phyloP scores from a whole-genome alignment of 2,888 invertebrate genomes.

The Hymenopus coronatus region DNA sequence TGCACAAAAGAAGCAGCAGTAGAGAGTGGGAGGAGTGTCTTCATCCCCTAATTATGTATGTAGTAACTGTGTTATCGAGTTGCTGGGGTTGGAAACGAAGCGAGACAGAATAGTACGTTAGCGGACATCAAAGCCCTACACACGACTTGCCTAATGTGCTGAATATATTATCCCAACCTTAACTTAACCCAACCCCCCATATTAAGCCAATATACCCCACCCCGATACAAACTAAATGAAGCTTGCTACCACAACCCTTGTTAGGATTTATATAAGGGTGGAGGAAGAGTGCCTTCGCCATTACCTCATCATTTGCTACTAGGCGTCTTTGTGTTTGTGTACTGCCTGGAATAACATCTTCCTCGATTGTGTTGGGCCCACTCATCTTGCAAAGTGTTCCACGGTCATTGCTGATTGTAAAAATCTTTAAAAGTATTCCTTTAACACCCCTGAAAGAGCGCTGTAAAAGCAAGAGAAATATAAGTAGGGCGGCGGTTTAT shows the following conservation, averaged over 20 bases:
- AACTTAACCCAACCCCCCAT: constrained; percentile 15
- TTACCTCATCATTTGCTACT: not conserved
- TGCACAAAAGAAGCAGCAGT: not conserved
- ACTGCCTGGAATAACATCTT: not conserved
- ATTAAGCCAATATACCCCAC: constrained; percentile 19
- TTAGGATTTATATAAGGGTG: not conserved
- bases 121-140: constrained; percentile 21
- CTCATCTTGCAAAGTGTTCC: not conserved
- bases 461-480: no score
- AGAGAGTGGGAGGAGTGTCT: not conserved
- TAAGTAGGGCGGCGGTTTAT: no score
- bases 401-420: not conserved
- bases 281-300: not conserved
- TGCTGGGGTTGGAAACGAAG: not conserved
- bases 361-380: not conserved
- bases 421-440: not conserved
- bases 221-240: constrained; percentile 20
- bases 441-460: no score
- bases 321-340: not conserved
- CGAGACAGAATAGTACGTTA: constrained; percentile 20
- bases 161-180: constrained; percentile 20
- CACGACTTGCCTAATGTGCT: constrained; percentile 3
- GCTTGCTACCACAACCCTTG: constrained; percentile 19
- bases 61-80: not conserved
- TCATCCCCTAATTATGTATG: not conserved